Percentiles rank a stretch among this genome's conserved stretches.
These are phyloP conservation scores for Microcebus jonahi DNA, from an alignment of 2,113 vertebrate species.

Conservation along the genomic window DNA sequence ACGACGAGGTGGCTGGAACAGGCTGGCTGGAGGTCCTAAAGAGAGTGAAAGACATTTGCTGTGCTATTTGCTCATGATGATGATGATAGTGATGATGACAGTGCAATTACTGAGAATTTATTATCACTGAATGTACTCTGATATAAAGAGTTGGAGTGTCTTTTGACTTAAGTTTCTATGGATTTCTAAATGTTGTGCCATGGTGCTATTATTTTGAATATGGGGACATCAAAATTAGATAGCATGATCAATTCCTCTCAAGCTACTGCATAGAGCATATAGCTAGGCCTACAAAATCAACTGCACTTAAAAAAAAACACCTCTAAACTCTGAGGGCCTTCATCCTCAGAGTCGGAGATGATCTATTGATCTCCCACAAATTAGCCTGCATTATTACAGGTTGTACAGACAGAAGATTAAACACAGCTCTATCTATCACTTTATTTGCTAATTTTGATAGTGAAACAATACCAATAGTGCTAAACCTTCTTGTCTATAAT, in stretches of 20 bases:
- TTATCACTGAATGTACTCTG: conserved; percentile 12
- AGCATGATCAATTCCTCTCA: conserved; percentile 20
- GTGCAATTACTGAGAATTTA: background rate
- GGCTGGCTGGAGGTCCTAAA: conserved; percentile 93
- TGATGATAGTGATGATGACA: background rate
- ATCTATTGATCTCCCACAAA: conserved; percentile 76
- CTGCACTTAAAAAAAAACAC: conserved; percentile 13
- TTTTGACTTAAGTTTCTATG: conserved; percentile 16
- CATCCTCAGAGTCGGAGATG: conserved; percentile 69
- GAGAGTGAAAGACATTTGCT: conserved; percentile 57
- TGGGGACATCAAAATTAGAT: conserved; percentile 30
- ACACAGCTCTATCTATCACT: conserved; percentile 79
- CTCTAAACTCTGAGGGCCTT: conserved; percentile 56
- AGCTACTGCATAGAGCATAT: background rate
- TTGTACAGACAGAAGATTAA: conserved; percentile 74
- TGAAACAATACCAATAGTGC: conserved; percentile 16
- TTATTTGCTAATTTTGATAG: conserved; percentile 66
- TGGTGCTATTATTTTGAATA: conserved; percentile 23
- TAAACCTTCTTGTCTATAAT: conserved; percentile 26
- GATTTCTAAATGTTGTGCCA: conserved; percentile 52
- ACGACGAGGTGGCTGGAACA: conserved; percentile 97
- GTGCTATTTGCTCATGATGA: background rate
- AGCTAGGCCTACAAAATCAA: background rate
- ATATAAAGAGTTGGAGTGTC: background rate
- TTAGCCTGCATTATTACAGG: conserved; percentile 71